Evolutionary conservation across 2,797 vertebrate species (phyloP).

Genomic region (Ficedula albicollis): DNA sequence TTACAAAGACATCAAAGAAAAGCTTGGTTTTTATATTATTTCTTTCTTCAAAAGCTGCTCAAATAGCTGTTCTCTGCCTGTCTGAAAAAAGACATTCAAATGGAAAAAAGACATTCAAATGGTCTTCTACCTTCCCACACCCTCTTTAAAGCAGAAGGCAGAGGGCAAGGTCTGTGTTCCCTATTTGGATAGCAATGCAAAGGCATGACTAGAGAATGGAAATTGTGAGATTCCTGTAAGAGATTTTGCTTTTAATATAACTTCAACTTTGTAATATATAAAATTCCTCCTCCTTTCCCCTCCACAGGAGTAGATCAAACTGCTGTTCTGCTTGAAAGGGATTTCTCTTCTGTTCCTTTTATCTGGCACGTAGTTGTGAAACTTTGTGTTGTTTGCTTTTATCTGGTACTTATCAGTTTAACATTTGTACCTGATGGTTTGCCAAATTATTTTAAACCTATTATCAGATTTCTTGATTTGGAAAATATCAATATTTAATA

Average conservation of each 20-base stretch:
- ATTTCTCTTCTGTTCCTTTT: not conserved
- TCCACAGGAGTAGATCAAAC: not conserved
- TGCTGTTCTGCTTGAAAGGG: not conserved
- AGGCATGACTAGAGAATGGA: not conserved
- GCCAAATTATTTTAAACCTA: not conserved
- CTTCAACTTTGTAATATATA: not conserved
- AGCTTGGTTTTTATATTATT: not conserved
- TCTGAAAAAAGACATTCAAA: not conserved
- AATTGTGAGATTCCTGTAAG: not conserved
- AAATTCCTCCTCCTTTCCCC: not conserved
- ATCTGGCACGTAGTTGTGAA: not conserved
- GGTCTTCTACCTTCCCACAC: not conserved
- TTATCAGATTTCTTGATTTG: not conserved
- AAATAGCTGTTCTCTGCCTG: not conserved
- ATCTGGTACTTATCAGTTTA: not conserved
- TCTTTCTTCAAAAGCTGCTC: not conserved
- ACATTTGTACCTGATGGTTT: not conserved
- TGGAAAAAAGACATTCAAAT: not conserved
- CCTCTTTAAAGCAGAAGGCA: not conserved
- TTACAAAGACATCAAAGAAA: not conserved
- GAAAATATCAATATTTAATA: not conserved
- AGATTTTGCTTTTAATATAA: not conserved
- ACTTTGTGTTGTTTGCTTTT: not conserved
- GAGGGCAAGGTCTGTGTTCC: not conserved
- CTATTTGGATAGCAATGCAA: not conserved